Evolutionary conservation across 2,888 invertebrate genomes (phyloP).

Genomic region (Ormyrus pomaceus): DNA sequence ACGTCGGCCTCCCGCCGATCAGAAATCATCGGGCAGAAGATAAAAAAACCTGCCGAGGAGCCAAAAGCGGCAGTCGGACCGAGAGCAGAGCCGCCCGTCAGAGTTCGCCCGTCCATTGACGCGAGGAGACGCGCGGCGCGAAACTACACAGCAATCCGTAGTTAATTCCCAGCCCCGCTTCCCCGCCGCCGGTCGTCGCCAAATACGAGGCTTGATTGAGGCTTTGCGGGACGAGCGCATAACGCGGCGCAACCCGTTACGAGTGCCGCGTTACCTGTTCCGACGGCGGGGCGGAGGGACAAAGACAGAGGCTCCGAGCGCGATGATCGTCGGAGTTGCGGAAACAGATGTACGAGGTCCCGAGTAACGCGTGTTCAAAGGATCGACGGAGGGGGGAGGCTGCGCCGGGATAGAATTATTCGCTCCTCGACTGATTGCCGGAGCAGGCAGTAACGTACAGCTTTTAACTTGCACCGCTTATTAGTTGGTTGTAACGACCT

Average conservation of each 20-base stretch:
- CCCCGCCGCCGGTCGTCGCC: neutral
- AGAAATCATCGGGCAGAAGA: too few species aligned
- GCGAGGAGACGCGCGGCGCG: neutral
- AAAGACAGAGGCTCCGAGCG: neutral
- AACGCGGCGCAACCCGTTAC: neutral
- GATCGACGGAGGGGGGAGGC: too few species aligned
- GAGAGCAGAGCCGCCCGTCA: neutral
- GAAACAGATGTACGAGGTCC: neutral
- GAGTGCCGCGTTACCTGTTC: neutral
- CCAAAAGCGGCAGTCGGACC: neutral
- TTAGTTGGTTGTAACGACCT: too few species aligned
- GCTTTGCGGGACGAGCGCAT: conserved; percentile 9
- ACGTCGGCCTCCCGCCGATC: too few species aligned
- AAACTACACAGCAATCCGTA: neutral
- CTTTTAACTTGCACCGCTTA: too few species aligned
- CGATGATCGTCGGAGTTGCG: neutral
- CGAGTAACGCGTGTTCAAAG: neutral
- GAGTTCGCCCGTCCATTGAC: neutral
- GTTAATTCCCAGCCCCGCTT: neutral
- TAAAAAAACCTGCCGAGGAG: too few species aligned
- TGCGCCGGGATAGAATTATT: too few species aligned
- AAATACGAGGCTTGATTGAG: conserved; percentile 29
- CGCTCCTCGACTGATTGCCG: too few species aligned
- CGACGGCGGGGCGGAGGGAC: neutral
- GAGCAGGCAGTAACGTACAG: too few species aligned